Evolutionary conservation across 1,140 invertebrate genomes (phyloP).

Genomic region (Atopsyche davidsoni): DNA sequence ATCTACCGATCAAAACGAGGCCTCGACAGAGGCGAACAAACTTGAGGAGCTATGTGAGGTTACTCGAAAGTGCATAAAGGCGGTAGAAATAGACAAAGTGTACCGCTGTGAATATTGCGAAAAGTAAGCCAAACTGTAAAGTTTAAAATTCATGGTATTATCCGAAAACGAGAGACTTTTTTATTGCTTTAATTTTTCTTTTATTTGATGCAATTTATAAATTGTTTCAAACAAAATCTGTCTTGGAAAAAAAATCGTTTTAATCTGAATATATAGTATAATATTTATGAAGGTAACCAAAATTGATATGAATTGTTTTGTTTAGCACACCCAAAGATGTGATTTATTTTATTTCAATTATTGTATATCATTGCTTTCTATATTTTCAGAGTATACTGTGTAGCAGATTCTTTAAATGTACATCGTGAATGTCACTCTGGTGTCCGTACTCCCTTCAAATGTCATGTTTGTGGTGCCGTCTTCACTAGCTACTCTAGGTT

Average conservation of each 20-base stretch:
- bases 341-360: not conserved
- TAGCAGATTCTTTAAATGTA: conserved; percentile 8
- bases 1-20: not conserved
- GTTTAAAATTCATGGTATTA: not conserved
- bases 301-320: not conserved
- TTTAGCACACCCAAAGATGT: not conserved
- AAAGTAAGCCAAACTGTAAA: conserved; percentile 34
- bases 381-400: conserved; percentile 19
- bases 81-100: conserved; percentile 42
- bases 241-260: too few relatives aligned
- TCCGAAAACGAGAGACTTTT: too few relatives aligned
- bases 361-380: not conserved
- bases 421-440: conserved; percentile 10
- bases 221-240: too few relatives aligned
- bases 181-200: too few relatives aligned
- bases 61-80: conserved; percentile 32
- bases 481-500: conserved; percentile 20
- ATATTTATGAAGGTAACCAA: too few relatives aligned
- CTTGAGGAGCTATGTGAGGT: conserved; percentile 31
- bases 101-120: conserved; percentile 49
- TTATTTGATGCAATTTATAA: too few relatives aligned
- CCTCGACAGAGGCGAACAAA: conserved; percentile 13
- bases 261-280: too few relatives aligned
- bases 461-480: conserved; percentile 15
- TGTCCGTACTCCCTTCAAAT: conserved; percentile 14